A percentile compares a stretch with the other conserved stretches of the same genome.
These are phyloP conservation scores for Onthophagus taurus DNA, from an alignment of 1,140 invertebrate genomes.

Conservation along the genomic window DNA sequence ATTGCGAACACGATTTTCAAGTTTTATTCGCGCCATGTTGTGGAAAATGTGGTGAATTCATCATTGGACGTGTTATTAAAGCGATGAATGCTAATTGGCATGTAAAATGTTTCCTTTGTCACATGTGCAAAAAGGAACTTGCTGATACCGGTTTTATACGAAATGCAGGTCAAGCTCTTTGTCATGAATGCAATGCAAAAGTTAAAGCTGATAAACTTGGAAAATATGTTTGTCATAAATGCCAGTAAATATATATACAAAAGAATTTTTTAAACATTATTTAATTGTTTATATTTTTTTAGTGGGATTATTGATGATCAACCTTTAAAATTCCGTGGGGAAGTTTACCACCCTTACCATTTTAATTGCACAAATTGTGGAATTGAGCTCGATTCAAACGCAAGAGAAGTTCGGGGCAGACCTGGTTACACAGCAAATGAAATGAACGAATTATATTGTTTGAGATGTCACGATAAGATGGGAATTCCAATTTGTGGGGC, in stretches of 20 bases:
- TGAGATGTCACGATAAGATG: slow-evolving; percentile 99
- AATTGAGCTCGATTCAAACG: slow-evolving; percentile 78
- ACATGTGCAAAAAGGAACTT: slow-evolving; percentile 81
- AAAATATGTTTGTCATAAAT: slow-evolving; percentile 97
- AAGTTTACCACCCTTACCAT: slow-evolving; percentile 98
- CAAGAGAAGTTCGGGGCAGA: slow-evolving; percentile 85
- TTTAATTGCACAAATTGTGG: slow-evolving; percentile 94
- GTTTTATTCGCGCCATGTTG: slow-evolving; percentile 97
- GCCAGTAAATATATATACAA: slow-evolving; percentile 76
- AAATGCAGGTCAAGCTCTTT: slow-evolving; percentile 85
- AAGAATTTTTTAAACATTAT: neutral
- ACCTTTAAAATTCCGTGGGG: slow-evolving; percentile 89
- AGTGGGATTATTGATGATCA: slow-evolving; percentile 94
- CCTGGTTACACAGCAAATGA: slow-evolving; percentile 85
- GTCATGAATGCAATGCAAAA: slow-evolving; percentile 93
- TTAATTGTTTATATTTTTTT: slow-evolving; percentile 22
- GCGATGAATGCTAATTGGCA: slow-evolving; percentile 99
- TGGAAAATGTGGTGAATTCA: slow-evolving; percentile 92
- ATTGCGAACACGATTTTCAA: slow-evolving; percentile 99
- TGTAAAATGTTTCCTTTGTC: slow-evolving; percentile 93
- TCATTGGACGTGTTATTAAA: slow-evolving; percentile 97
- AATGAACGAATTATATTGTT: slow-evolving; percentile 93
- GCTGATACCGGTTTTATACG: slow-evolving; percentile 97
- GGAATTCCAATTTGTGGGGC: slow-evolving; percentile 96
- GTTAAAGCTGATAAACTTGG: slow-evolving; percentile 92